Conservation (phyloP, 2,797 vertebrate genomes). For the Hafferia zeledoni region DNA sequence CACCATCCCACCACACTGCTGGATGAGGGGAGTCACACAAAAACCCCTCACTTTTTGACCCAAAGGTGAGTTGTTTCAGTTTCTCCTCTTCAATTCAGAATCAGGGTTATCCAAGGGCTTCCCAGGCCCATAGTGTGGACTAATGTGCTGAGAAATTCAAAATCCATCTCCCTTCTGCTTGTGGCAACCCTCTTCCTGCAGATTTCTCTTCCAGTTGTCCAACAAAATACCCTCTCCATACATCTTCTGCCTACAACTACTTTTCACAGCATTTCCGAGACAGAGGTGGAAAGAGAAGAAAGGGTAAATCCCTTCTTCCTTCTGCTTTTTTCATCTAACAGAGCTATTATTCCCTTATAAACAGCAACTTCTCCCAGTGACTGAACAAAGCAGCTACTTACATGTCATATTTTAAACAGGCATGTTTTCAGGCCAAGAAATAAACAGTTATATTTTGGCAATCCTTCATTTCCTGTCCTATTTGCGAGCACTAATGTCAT, state of each 20-base stretch:
- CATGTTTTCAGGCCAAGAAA: conserved; percentile 57
- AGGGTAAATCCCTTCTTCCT: not conserved
- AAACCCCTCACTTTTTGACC: not conserved
- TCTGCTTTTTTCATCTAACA: not conserved
- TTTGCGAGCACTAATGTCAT: conserved; percentile 17
- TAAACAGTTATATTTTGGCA: conserved; percentile 62
- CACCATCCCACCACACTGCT: fast-evolving
- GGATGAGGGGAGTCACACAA: fast-evolving
- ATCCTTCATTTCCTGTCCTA: conserved; percentile 59
- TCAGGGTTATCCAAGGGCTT: not conserved
- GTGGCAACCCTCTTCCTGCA: not conserved
- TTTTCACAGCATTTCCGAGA: not conserved
- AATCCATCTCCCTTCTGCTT: not conserved
- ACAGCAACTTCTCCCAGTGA: conserved; percentile 27
- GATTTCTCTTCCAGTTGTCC: not conserved
- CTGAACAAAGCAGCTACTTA: conserved; percentile 37
- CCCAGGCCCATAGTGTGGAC: fast-evolving
- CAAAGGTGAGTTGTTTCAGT: not conserved
- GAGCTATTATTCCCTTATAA: not conserved
- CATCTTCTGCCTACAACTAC: not conserved
- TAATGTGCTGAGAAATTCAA: not conserved
- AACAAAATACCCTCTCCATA: not conserved
- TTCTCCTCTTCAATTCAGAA: not conserved
- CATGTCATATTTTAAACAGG: conserved; percentile 34
- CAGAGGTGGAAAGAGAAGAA: not conserved